Conservation (phyloP, 2,888 invertebrate species). For the Orthonevra nobilis region DNA sequence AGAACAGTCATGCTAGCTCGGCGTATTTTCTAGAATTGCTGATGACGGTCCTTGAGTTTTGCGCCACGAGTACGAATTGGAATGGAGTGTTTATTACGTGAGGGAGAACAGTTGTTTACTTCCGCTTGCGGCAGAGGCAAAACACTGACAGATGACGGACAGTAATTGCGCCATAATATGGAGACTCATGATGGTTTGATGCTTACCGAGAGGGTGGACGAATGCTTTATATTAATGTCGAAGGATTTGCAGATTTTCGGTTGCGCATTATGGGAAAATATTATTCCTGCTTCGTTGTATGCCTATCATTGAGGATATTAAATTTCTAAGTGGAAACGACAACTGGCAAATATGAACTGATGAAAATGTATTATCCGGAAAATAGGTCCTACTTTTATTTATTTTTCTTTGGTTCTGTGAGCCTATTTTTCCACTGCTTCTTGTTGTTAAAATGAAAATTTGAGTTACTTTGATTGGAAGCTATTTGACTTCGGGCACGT, state of each 20-base stretch:
- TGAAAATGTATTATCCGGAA: neutral
- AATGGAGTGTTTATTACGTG: constrained; percentile 44
- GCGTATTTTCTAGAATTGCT: constrained; percentile 35
- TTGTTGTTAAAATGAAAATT: too few relatives aligned
- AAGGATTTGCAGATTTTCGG: neutral
- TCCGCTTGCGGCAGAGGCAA: neutral
- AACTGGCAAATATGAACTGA: constrained; percentile 25
- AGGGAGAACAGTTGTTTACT: neutral
- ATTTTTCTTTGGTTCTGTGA: neutral
- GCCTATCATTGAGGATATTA: constrained; percentile 16
- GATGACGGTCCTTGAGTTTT: neutral
- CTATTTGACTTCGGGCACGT: too few relatives aligned
- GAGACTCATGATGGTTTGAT: constrained; percentile 13
- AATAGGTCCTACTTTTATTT: neutral
- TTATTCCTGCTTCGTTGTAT: constrained; percentile 3
- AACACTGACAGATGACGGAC: constrained; percentile 29
- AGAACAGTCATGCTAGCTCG: constrained; percentile 16
- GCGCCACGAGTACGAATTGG: constrained; percentile 8
- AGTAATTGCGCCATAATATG: constrained; percentile 40
- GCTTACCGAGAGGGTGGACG: neutral
- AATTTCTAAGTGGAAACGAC: constrained; percentile 31
- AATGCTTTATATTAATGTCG: constrained; percentile 8
- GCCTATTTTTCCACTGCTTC: too few relatives aligned
- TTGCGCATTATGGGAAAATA: constrained; percentile 4
- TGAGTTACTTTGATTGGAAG: too few relatives aligned